Evolutionary conservation across 1,140 invertebrate genomes (phyloP).

Genomic region (Danaus melanippus): DNA sequence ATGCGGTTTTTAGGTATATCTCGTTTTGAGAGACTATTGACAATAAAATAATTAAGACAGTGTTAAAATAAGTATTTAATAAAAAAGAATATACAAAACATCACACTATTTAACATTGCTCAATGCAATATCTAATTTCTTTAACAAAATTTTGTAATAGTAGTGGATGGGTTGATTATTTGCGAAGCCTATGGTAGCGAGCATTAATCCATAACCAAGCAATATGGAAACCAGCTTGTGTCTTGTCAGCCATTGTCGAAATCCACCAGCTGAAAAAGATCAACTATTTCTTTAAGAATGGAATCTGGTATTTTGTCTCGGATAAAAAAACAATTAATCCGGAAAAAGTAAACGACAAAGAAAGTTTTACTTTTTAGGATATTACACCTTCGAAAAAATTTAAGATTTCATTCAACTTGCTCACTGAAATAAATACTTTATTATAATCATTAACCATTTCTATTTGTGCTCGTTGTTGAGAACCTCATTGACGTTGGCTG

Average conservation of each 20-base stretch:
- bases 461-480: slow-evolving; percentile 34
- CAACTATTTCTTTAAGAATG: neutral
- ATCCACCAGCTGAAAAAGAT: slow-evolving; percentile 44
- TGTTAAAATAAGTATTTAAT: slow-evolving; percentile 8
- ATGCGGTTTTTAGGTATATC: slow-evolving; percentile 16
- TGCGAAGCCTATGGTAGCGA: slow-evolving; percentile 64
- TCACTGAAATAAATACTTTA: too few relatives aligned
- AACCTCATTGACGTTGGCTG: slow-evolving; percentile 53
- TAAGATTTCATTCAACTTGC: too few relatives aligned
- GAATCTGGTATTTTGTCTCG: too few relatives aligned
- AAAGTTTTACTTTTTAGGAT: too few relatives aligned
- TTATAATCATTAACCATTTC: slow-evolving; percentile 37
- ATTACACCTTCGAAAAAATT: too few relatives aligned
- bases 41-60: slow-evolving; percentile 4
- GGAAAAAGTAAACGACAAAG: too few relatives aligned
- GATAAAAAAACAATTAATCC: too few relatives aligned
- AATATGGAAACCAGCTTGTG: slow-evolving; percentile 66
- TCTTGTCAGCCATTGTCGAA: slow-evolving; percentile 55
- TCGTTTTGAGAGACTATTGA: neutral
- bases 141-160: slow-evolving; percentile 63
- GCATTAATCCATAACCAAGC: slow-evolving; percentile 63
- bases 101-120: slow-evolving; percentile 50
- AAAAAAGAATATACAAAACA: slow-evolving; percentile 7
- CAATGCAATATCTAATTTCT: slow-evolving; percentile 54
- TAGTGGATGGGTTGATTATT: slow-evolving; percentile 66